Conservation (phyloP, 2,797 vertebrate genomes). For the Dallia pectoralis region DNA sequence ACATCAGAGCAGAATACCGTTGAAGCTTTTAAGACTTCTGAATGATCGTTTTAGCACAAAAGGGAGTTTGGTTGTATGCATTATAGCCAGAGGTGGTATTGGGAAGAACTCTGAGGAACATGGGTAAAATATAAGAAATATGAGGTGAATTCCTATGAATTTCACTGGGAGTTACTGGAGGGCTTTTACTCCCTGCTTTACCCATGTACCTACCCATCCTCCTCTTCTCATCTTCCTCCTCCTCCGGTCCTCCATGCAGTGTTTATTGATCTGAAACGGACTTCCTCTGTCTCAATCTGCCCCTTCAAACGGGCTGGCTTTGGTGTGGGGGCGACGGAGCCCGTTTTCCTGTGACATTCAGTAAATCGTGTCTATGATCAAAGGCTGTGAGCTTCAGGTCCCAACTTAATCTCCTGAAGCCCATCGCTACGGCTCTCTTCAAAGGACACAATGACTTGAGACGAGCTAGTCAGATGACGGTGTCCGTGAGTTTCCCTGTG, state of each 20-base stretch:
- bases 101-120: background rate
- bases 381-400: background rate
- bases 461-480: background rate
- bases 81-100: background rate
- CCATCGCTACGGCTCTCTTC: background rate
- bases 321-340: conserved; percentile 19
- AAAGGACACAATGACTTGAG: background rate
- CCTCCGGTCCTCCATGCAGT: background rate
- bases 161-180: background rate
- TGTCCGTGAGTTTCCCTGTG: background rate
- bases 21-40: background rate
- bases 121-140: background rate
- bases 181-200: background rate
- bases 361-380: conserved; percentile 14
- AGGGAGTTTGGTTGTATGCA: background rate
- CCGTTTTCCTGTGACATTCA: conserved; percentile 7
- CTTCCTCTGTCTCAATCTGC: conserved; percentile 45
- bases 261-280: background rate
- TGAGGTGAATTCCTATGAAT: background rate
- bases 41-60: background rate
- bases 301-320: conserved; percentile 24
- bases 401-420: background rate
- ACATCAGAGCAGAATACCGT: background rate
- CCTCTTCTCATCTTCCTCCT: background rate
- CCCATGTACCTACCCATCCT: background rate